Base-by-base conservation (phyloP, 2,888 invertebrate species). In the Lissocephala sabroskyi region DNA sequence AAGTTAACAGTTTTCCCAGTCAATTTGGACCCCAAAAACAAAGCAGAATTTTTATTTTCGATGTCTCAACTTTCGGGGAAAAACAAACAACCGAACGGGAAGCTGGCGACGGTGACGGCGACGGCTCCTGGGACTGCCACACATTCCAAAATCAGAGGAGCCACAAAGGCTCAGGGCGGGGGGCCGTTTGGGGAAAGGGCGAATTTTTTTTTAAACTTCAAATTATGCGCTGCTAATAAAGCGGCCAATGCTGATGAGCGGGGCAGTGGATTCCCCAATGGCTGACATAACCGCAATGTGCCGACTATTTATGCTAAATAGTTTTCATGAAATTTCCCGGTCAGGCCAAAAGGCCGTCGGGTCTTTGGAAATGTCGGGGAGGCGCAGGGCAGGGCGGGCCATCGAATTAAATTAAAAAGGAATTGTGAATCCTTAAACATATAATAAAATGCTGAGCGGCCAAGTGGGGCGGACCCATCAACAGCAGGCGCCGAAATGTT, bases 221-320 rank as follows among this genome's bases (percentile, higher is more conserved):
- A 51, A 51, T 63, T 46, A 56, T 51, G 56, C 56, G 56, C 56
- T 56, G 56, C 51, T 56, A 56, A 56, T 56, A 56, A 56, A 56
- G 44, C 14, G 37, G 11, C 35, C 43, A 41, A 33, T 3, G 35
- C 3, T 23, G 14, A 3, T 33, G 4, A 13, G 11, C 23, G 7
- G 23, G 3, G 33, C 37, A 39, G 39, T 39, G 46, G 49, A 63
- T 62, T 68, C 70, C 66, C 62, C 28, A 17, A 52, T 41, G 55
- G 48, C 53, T 45, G 43, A 33, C 49, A 49, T 51, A 51, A 62
- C 62, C 59, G 57, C 53, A 65, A 52, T 45, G 49, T 35, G 53
- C 55, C 55, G 75, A 65, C 65, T 71, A 62, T 75, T 71, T 75
- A 75, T 71, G 73, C 65, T 75, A 75, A 71, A 68, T 71, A 71